Conservation (phyloP, 2,113 vertebrate species). For the Enhydra lutris region DNA sequence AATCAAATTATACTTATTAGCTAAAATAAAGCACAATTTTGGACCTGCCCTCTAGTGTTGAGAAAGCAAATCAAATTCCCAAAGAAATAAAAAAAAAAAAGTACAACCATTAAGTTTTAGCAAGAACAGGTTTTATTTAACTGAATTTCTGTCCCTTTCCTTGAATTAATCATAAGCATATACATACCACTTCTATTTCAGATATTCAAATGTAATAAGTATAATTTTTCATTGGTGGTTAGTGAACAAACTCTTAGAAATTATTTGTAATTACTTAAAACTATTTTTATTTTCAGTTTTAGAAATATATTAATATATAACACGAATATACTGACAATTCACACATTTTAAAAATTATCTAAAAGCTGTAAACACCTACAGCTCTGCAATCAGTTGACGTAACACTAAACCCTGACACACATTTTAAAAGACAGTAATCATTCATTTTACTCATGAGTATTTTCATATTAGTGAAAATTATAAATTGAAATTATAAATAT, state of each 20-base stretch:
- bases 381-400: not conserved
- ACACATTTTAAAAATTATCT: not conserved
- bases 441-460: constrained; percentile 81
- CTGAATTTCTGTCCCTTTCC: not conserved
- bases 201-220: not conserved
- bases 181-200: not conserved
- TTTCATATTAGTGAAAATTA: constrained; percentile 76
- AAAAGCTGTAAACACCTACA: not conserved
- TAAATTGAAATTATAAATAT: constrained; percentile 67
- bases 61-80: constrained; percentile 83
- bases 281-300: constrained; percentile 48
- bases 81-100: constrained; percentile 55
- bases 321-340: constrained; percentile 18
- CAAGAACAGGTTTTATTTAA: constrained; percentile 60
- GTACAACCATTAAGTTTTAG: constrained; percentile 33
- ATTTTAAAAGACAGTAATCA: constrained; percentile 79
- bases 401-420: constrained; percentile 4
- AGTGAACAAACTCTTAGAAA: constrained; percentile 47
- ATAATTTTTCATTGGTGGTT: not conserved
- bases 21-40: constrained; percentile 80
- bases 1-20: constrained; percentile 78
- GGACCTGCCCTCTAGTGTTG: constrained; percentile 90
- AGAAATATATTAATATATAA: not conserved
- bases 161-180: not conserved
- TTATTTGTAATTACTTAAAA: constrained; percentile 50